phyloP scores from a whole-genome alignment of 2,797 vertebrate genomes.

The Chrysocyon brachyurus region DNA sequence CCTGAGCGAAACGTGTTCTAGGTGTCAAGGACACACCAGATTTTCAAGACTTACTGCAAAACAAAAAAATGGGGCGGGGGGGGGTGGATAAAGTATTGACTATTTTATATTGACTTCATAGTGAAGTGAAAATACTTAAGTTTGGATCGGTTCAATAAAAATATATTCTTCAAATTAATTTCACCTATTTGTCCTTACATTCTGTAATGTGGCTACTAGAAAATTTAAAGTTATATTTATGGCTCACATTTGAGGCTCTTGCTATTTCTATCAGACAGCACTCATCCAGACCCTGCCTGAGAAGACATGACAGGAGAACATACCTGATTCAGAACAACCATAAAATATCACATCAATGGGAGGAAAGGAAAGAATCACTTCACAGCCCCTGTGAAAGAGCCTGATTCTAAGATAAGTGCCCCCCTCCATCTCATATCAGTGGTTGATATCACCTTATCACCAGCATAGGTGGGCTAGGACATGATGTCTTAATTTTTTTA shows the following conservation, averaged over 20 bases:
- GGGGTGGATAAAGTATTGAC: background rate
- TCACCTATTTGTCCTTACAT: background rate
- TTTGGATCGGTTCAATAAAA: background rate
- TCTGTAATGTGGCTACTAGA: background rate
- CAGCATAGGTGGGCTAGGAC: fast-evolving
- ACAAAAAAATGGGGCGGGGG: no score
- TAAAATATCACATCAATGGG: background rate
- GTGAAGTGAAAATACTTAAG: background rate
- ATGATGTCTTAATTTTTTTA: background rate
- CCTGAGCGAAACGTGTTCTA: background rate
- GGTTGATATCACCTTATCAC: fast-evolving
- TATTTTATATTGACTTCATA: background rate
- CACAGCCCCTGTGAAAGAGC: fast-evolving
- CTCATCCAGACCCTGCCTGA: background rate
- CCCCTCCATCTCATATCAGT: background rate
- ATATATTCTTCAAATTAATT: background rate
- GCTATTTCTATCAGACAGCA: fast-evolving
- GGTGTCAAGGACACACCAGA: background rate
- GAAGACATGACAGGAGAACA: fast-evolving
- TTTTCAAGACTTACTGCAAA: background rate
- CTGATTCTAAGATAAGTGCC: background rate
- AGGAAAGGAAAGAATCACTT: fast-evolving
- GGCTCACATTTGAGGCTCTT: fast-evolving
- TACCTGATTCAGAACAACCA: background rate
- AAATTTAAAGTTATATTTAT: background rate